Percentiles rank a stretch among this genome's conserved stretches.
Evolutionary conservation across 2,797 vertebrate species (phyloP).

Genomic region (Acropternis orthonyx): DNA sequence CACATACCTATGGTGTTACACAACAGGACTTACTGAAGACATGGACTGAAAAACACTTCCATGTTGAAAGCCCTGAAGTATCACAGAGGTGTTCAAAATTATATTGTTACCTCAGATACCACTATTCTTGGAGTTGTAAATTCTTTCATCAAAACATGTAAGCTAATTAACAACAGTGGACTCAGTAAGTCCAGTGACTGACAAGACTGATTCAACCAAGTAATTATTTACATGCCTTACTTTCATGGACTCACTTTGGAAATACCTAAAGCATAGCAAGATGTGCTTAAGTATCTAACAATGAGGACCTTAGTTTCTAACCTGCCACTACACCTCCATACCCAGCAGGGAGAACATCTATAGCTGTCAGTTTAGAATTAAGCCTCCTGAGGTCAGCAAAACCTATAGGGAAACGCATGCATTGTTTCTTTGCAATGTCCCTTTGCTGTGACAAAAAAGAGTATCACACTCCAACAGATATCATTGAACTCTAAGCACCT

Average conservation of each 20-base stretch:
- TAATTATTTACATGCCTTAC: not conserved
- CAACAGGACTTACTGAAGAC: not conserved
- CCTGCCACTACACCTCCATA: not conserved
- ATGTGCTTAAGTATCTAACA: not conserved
- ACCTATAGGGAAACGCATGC: not conserved
- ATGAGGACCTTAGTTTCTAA: not conserved
- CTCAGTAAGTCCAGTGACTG: not conserved
- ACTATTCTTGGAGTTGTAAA: not conserved
- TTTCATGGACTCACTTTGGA: not conserved
- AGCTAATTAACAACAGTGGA: not conserved
- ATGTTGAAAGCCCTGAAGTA: not conserved
- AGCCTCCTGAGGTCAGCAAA: not conserved
- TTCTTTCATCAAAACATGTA: not conserved
- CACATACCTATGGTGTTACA: accelerated
- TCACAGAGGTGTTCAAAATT: not conserved
- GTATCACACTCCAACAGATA: not conserved
- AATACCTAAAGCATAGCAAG: not conserved
- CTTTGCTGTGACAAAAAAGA: not conserved
- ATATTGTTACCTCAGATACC: not conserved
- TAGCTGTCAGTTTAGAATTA: not conserved
- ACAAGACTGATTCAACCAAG: not conserved
- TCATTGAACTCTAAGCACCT: not conserved
- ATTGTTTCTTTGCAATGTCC: not conserved
- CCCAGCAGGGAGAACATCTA: not conserved
- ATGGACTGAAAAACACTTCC: not conserved